Evolutionary conservation across 2,888 invertebrate species (phyloP).

Genomic region (Pterostichus niger): DNA sequence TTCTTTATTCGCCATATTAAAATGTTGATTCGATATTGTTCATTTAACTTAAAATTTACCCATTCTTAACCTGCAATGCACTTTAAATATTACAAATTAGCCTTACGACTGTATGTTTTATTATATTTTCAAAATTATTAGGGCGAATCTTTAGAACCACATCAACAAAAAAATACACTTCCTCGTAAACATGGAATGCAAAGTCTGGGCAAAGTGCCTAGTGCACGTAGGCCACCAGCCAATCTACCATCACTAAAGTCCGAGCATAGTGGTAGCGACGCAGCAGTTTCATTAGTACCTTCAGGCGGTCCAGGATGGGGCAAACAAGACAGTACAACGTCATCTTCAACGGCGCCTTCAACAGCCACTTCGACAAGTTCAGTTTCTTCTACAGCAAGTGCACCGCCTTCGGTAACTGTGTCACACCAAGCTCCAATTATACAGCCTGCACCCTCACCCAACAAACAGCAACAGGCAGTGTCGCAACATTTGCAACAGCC

Average conservation of each 20-base stretch:
- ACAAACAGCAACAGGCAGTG: constrained; percentile 69
- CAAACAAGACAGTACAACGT: constrained; percentile 79
- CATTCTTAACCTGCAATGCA: too few relatives aligned
- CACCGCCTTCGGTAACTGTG: constrained; percentile 71
- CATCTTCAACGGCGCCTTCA: constrained; percentile 76
- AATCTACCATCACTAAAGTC: constrained; percentile 99
- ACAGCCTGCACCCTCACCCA: constrained; percentile 55
- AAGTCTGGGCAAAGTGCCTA: constrained; percentile 99
- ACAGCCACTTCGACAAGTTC: constrained; percentile 73
- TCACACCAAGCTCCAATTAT: constrained; percentile 40
- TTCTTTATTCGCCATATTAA: too few relatives aligned
- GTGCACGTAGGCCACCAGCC: constrained; percentile 98
- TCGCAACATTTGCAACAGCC: constrained; percentile 68
- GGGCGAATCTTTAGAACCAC: constrained; percentile 93
- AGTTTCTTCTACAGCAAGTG: constrained; percentile 73
- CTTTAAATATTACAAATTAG: too few relatives aligned
- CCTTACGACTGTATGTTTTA: too few relatives aligned
- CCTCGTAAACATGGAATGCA: constrained; percentile 99
- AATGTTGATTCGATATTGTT: too few relatives aligned
- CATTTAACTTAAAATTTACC: too few relatives aligned
- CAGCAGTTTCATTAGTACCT: constrained; percentile 88
- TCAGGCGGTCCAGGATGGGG: constrained; percentile 91
- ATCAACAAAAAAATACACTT: constrained; percentile 92
- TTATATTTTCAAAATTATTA: constrained; percentile 72
- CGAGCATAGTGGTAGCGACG: constrained; percentile 90